phyloP scores from a whole-genome alignment of 2,797 vertebrate species.

The Scolopax rusticola region DNA sequence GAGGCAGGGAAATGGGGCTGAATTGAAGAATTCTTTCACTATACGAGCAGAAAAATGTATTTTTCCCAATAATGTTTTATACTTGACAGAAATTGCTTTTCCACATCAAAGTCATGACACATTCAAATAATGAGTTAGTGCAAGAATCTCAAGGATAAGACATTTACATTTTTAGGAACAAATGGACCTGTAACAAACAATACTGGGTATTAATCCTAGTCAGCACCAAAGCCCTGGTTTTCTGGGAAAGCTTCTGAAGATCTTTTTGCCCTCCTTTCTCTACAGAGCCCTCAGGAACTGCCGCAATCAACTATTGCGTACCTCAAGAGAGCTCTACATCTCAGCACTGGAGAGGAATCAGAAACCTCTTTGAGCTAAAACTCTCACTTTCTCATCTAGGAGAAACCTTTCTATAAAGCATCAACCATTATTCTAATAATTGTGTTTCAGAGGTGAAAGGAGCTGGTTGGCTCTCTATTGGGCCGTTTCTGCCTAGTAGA shows the following conservation, averaged over 20 bases:
- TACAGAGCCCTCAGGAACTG: background rate
- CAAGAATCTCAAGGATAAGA: slow-evolving; percentile 3
- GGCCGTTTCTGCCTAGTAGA: background rate
- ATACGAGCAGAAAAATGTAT: background rate
- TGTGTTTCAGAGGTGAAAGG: background rate
- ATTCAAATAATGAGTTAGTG: background rate
- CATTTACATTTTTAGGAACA: slow-evolving; percentile 23
- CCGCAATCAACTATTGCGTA: background rate
- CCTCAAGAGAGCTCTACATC: background rate
- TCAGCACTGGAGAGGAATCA: background rate
- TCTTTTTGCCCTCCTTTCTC: background rate
- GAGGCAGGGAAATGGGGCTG: background rate
- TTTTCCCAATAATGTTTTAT: background rate
- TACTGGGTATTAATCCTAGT: background rate
- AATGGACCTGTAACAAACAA: background rate
- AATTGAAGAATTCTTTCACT: slow-evolving; percentile 11
- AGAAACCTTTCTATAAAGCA: background rate
- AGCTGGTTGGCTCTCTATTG: background rate
- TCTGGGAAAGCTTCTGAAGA: background rate
- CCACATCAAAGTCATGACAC: slow-evolving; percentile 28
- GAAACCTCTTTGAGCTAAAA: background rate
- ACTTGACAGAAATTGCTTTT: background rate
- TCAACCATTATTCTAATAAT: background rate
- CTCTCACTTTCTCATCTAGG: background rate
- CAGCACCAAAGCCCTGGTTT: background rate